A percentile compares a stretch with the other conserved stretches of the same genome.
phyloP scores from a whole-genome alignment of 2,113 vertebrate genomes.

The Natator depressus region DNA sequence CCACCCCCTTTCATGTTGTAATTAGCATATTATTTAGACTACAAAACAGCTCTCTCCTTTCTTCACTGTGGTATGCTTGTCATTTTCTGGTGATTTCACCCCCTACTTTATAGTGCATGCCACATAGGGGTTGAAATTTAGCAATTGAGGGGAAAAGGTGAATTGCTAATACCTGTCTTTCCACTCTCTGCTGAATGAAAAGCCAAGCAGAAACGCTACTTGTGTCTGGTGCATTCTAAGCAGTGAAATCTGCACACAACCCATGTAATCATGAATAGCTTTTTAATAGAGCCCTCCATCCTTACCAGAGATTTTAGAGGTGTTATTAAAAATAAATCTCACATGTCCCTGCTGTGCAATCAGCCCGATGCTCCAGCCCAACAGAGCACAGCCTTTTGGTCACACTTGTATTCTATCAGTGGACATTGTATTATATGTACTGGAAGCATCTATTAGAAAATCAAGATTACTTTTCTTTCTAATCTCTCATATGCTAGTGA shows the following conservation, averaged over 20 bases:
- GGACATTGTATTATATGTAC: neutral
- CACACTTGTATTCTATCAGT: neutral
- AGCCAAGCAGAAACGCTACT: constrained; percentile 9
- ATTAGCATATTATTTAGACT: constrained; percentile 28
- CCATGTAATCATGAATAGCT: neutral
- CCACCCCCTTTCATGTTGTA: neutral
- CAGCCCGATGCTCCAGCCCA: neutral
- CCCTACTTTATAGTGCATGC: neutral
- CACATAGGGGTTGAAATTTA: neutral
- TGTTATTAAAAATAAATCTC: neutral
- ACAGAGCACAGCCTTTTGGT: neutral
- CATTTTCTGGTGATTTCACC: neutral
- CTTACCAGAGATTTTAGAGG: neutral
- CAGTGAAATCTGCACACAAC: constrained; percentile 16
- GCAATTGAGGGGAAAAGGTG: neutral
- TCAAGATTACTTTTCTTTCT: constrained; percentile 31
- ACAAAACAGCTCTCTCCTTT: constrained; percentile 43
- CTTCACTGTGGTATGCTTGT: neutral
- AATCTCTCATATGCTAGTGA: constrained; percentile 43
- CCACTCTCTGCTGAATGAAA: constrained; percentile 15
- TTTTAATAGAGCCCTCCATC: neutral
- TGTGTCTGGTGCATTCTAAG: constrained; percentile 21
- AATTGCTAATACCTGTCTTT: constrained; percentile 56
- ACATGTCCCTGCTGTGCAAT: neutral
- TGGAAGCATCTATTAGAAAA: constrained; percentile 6